A percentile compares a stretch with the other conserved stretches of the same genome.
Evolutionary conservation across 2,797 vertebrate genomes (phyloP).

Genomic region (Myiothlypis coronata): DNA sequence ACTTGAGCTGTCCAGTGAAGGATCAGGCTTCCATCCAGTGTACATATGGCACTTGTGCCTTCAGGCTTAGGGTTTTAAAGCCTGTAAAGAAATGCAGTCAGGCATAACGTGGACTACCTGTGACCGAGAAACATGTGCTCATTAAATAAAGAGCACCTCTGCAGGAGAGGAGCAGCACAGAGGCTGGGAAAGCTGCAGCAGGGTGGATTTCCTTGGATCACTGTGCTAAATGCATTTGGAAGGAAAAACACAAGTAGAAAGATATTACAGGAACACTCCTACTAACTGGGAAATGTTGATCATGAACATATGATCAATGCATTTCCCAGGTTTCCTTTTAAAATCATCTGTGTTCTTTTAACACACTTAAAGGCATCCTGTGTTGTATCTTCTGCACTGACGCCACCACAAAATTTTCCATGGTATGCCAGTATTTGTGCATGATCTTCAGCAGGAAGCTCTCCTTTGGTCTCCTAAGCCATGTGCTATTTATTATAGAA

Average conservation of each 20-base stretch:
- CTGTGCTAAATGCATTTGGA: slow-evolving; percentile 1
- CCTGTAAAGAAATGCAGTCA: slow-evolving; percentile 22
- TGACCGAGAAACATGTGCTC: neutral
- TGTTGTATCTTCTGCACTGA: slow-evolving; percentile 28
- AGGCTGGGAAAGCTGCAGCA: neutral
- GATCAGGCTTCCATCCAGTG: neutral
- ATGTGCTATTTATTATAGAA: slow-evolving; percentile 46
- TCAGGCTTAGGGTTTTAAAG: slow-evolving; percentile 27
- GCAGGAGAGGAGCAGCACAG: slow-evolving; percentile 5
- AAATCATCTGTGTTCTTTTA: slow-evolving; percentile 37
- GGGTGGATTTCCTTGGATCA: neutral
- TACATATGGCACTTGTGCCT: neutral
- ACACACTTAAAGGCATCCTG: slow-evolving; percentile 8
- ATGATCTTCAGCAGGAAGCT: slow-evolving; percentile 36
- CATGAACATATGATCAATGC: neutral
- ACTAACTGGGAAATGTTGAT: neutral
- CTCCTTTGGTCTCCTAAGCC: slow-evolving; percentile 23
- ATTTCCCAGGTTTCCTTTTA: slow-evolving; percentile 19
- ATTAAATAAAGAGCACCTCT: slow-evolving; percentile 19
- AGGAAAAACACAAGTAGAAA: neutral
- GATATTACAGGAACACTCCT: neutral
- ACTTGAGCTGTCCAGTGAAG: slow-evolving; percentile 1
- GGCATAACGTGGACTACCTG: slow-evolving; percentile 2
- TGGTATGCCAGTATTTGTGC: neutral
- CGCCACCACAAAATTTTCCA: slow-evolving; percentile 27